Conservation (phyloP, 37 sponge, comb jelly and placozoan genomes). For the Halichondria panicea region DNA sequence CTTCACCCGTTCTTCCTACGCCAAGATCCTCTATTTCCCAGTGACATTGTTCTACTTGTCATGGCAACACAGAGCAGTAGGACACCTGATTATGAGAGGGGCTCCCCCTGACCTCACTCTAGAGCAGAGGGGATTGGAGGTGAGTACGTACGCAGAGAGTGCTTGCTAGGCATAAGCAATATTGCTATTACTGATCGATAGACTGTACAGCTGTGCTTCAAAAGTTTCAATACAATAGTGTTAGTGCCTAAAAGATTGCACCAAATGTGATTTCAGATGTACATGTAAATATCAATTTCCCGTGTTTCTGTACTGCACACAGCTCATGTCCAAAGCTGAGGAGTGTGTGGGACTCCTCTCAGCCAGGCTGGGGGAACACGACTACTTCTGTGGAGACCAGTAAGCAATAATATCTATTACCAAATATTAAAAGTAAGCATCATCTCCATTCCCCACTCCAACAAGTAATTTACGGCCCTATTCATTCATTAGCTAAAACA, state of each 20-base stretch:
- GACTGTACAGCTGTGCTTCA: background rate
- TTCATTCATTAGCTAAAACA: background rate
- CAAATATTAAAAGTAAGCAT: too few species aligned
- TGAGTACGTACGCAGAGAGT: background rate
- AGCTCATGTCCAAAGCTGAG: conserved; percentile 56
- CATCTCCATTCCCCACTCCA: too few species aligned
- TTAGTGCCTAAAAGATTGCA: background rate
- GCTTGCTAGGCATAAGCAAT: too few species aligned
- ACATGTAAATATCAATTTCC: background rate
- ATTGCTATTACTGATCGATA: background rate
- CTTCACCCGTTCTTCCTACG: conserved; percentile 44
- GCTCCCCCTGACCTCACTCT: conserved; percentile 24
- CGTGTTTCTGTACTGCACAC: background rate
- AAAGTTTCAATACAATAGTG: too few species aligned
- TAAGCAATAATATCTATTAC: too few species aligned
- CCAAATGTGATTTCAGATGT: background rate
- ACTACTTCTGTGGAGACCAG: conserved; percentile 58
- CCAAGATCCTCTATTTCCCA: conserved; percentile 39
- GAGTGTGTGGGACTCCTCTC: conserved; percentile 42
- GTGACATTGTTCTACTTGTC: conserved; percentile 39
- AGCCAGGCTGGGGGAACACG: conserved; percentile 24
- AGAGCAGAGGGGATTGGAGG: conserved; percentile 54
- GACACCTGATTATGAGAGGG: conserved; percentile 29
- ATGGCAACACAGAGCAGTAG: conserved; percentile 13
- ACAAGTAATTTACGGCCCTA: too few species aligned